A percentile compares a stretch with the other conserved stretches of the same genome.
Conservation (phyloP, 2,888 invertebrate species). For the Trisateles emortualis region DNA sequence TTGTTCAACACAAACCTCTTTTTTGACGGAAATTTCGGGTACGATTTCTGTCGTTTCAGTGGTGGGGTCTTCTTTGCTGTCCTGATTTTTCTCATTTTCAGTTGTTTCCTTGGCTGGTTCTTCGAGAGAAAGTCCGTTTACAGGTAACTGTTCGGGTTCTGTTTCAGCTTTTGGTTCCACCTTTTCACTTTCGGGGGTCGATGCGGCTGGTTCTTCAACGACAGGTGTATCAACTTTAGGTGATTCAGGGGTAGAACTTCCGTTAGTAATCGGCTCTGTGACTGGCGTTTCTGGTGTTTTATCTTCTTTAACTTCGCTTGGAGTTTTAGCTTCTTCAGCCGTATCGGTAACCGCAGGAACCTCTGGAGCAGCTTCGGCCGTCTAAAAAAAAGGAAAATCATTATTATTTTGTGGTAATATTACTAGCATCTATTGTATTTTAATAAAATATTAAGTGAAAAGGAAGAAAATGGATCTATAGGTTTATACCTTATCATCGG, state of each 20-base stretch:
- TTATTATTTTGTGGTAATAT: background rate
- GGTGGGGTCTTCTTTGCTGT: conserved; percentile 69
- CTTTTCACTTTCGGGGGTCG: conserved; percentile 55
- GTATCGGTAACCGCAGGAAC: conserved; percentile 61
- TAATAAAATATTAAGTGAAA: too few relatives aligned
- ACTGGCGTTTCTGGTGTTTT: conserved; percentile 83
- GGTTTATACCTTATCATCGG: conserved; percentile 73
- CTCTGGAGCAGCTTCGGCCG: conserved; percentile 73
- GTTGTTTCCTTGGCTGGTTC: conserved; percentile 65
- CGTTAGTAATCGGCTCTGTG: conserved; percentile 81
- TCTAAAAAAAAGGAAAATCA: conserved; percentile 62
- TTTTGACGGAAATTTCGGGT: conserved; percentile 79
- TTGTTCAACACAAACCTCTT: conserved; percentile 86
- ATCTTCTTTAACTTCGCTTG: conserved; percentile 70
- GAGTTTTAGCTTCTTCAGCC: conserved; percentile 66
- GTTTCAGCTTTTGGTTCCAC: conserved; percentile 57
- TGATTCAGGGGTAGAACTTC: conserved; percentile 77
- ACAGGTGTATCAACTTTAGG: conserved; percentile 62
- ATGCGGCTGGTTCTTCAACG: conserved; percentile 43
- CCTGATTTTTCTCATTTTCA: conserved; percentile 58
- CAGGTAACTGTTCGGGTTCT: conserved; percentile 73
- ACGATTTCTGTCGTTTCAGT: conserved; percentile 70
- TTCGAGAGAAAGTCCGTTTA: conserved; percentile 77
- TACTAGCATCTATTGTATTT: too few relatives aligned
- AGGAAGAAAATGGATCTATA: too few relatives aligned